Percentiles rank a stretch among this genome's conserved stretches.
Conservation (phyloP, 2,797 vertebrate species). For the Odontamblyopus rebecca region DNA sequence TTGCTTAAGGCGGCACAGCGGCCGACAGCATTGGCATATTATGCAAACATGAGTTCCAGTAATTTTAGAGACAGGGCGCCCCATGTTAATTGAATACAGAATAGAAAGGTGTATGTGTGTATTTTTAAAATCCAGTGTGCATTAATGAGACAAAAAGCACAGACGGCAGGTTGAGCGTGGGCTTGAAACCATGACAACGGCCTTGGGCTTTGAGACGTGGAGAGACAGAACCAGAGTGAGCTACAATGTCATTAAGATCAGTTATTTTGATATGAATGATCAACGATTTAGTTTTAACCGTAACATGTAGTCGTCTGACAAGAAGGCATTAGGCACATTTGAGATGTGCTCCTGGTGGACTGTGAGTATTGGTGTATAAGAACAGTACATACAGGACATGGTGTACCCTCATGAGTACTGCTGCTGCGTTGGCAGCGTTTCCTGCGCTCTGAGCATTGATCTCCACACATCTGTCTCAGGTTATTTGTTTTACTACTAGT, state of each 20-base stretch:
- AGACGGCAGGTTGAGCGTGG: slow-evolving; percentile 68
- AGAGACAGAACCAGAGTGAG: slow-evolving; percentile 30
- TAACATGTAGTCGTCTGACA: background rate
- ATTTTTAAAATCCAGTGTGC: slow-evolving; percentile 55
- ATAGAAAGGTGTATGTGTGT: slow-evolving; percentile 32
- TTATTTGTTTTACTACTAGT: slow-evolving; percentile 1
- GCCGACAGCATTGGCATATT: slow-evolving; percentile 48
- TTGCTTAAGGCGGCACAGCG: slow-evolving; percentile 39
- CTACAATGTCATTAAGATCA: slow-evolving; percentile 45
- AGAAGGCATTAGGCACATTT: background rate
- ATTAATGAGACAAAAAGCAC: slow-evolving; percentile 69
- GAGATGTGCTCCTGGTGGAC: background rate
- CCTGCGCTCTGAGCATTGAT: slow-evolving; percentile 31
- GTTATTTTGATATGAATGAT: slow-evolving; percentile 40
- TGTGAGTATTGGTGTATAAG: background rate
- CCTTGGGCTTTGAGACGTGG: slow-evolving; percentile 56
- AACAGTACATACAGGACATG: background rate
- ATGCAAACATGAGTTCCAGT: slow-evolving; percentile 53
- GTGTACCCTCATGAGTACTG: slow-evolving; percentile 10
- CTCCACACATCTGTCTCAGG: slow-evolving; percentile 12
- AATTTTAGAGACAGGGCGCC: slow-evolving; percentile 36
- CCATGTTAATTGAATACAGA: slow-evolving; percentile 54
- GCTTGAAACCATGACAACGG: slow-evolving; percentile 70
- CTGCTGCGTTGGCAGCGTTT: slow-evolving; percentile 13
- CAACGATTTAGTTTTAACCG: slow-evolving; percentile 2